Conservation (phyloP, 2,888 invertebrate species). For the Cosmia pyralina region DNA sequence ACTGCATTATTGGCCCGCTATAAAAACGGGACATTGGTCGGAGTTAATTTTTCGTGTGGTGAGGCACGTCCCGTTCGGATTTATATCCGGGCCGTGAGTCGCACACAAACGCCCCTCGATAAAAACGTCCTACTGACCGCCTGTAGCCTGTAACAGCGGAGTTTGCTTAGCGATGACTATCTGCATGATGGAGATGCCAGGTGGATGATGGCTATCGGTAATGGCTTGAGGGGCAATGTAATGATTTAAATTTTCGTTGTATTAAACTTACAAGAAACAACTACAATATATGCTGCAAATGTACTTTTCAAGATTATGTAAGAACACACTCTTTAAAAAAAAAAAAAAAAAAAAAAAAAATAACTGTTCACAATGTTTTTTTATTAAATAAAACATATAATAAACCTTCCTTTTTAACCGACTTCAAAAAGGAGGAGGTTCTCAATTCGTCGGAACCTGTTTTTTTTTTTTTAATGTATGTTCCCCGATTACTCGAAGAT, state of each 20-base stretch:
- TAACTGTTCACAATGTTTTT: neutral
- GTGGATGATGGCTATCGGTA: constrained; percentile 15
- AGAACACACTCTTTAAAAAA: too few species aligned
- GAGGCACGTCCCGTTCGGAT: constrained; percentile 76
- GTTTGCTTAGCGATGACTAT: constrained; percentile 61
- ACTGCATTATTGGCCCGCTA: constrained; percentile 74
- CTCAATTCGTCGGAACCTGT: too few species aligned
- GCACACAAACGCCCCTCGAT: constrained; percentile 72
- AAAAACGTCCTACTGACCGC: constrained; percentile 75
- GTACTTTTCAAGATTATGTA: neutral
- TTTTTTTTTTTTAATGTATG: too few species aligned
- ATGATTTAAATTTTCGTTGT: neutral
- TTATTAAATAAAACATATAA: neutral
- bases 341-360: neutral
- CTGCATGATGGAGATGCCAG: constrained; percentile 54
- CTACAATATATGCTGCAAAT: neutral
- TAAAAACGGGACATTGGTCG: constrained; percentile 76
- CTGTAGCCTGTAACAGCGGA: constrained; percentile 49
- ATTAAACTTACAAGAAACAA: neutral
- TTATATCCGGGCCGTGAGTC: constrained; percentile 77
- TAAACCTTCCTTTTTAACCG: neutral
- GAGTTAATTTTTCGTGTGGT: constrained; percentile 82
- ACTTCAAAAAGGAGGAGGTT: too few species aligned
- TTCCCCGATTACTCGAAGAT: too few species aligned
- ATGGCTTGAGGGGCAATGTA: neutral